These are phyloP conservation scores for Dioctria linearis DNA, from an alignment of 2,888 invertebrate species.

Conservation along the genomic window DNA sequence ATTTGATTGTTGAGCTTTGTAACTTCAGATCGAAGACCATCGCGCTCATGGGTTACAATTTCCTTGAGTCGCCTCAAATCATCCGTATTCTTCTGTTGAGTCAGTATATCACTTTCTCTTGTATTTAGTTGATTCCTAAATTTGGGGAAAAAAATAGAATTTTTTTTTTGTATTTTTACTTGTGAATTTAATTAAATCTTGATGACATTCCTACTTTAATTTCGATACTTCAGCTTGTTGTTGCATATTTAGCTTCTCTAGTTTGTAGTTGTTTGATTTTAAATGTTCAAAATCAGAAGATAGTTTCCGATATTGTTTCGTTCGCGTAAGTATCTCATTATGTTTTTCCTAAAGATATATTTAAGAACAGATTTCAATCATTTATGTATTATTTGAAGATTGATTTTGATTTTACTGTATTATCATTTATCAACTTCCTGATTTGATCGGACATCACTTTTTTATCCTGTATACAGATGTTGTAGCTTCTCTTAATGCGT, in stretches of 20 bases:
- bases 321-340: neutral
- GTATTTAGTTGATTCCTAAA: neutral
- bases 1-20: constrained; percentile 64
- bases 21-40: constrained; percentile 64
- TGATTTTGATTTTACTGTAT: neutral
- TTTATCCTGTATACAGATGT: neutral
- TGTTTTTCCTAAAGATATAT: constrained; percentile 1
- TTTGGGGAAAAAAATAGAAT: neutral
- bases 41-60: constrained; percentile 64
- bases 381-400: neutral
- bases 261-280: neutral
- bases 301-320: neutral
- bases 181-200: neutral
- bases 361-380: neutral
- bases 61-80: constrained; percentile 61
- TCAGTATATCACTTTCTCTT: constrained; percentile 8
- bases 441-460: neutral
- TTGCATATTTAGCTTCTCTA: neutral
- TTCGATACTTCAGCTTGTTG: neutral
- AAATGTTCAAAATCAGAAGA: neutral
- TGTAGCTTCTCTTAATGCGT: neutral
- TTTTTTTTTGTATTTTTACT: too few relatives aligned
- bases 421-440: neutral
- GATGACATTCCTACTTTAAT: constrained; percentile 7
- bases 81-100: neutral